phyloP scores from a whole-genome alignment of 2,888 invertebrate genomes.

The Tillus elongatus region DNA sequence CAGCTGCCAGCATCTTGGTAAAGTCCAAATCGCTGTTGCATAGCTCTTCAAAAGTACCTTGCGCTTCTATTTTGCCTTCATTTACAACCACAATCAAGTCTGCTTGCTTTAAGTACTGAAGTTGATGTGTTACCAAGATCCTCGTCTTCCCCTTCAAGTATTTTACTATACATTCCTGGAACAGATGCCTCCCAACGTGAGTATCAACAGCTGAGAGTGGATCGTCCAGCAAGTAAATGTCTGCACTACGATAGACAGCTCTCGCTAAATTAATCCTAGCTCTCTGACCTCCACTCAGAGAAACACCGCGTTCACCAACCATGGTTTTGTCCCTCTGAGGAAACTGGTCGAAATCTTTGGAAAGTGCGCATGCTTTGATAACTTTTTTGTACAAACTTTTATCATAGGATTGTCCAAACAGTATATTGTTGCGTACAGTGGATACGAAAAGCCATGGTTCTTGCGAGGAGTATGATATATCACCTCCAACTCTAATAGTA shows the following conservation, averaged over 20 bases:
- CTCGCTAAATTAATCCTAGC: slow-evolving; percentile 71
- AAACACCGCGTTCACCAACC: slow-evolving; percentile 64
- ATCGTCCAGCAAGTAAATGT: slow-evolving; percentile 71
- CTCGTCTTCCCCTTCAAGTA: slow-evolving; percentile 50
- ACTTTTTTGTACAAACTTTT: slow-evolving; percentile 43
- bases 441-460: slow-evolving; percentile 57
- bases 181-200: slow-evolving; percentile 64
- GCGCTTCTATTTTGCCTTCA: slow-evolving; percentile 49
- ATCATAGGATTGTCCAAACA: slow-evolving; percentile 52
- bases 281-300: slow-evolving; percentile 72
- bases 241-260: slow-evolving; percentile 66
- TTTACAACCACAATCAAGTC: slow-evolving; percentile 48
- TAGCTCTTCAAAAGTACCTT: slow-evolving; percentile 52
- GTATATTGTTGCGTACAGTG: slow-evolving; percentile 57
- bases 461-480: slow-evolving; percentile 52
- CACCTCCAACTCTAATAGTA: slow-evolving; percentile 45
- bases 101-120: slow-evolving; percentile 52
- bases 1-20: slow-evolving; percentile 40
- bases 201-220: slow-evolving; percentile 73
- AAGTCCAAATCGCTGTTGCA: slow-evolving; percentile 52
- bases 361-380: slow-evolving; percentile 51
- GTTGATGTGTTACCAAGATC: slow-evolving; percentile 62
- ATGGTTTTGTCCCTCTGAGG: slow-evolving; percentile 46
- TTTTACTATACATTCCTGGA: slow-evolving; percentile 59
- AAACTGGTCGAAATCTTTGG: slow-evolving; percentile 55